Base-by-base conservation (phyloP, 2,797 vertebrate species). In the Salarias fasciatus region DNA sequence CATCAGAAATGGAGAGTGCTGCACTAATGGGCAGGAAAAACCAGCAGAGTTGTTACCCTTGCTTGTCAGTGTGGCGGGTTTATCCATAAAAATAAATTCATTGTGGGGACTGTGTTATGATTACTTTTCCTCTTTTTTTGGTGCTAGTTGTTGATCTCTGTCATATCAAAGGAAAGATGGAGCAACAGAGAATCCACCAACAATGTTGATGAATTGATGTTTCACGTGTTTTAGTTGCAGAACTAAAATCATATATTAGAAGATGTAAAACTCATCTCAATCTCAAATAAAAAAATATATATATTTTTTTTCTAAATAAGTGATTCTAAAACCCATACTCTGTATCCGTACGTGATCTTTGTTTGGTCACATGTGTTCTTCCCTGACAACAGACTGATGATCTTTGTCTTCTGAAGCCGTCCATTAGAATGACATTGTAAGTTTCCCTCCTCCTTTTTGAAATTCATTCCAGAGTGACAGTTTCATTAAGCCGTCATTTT, bases 391-490 rank as follows among this genome's bases (percentile, higher is more conserved):
- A 24, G 3, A 24, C 2, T 24, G 18, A 24, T 18, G 24, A 24
- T 24, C 18, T 24, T 24, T 18, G 18, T 24, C 18, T 2, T 13
- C 41, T 6, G 56, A 36, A 59, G 53, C 36, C 18, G 18, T 30
- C 31, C 14, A 11, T 11, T 37, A 47, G 37, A 69, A 30, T 31
- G 1, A 35, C 15, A 9, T 68, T 58, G 52, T n/a, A 60, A 14
- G 40, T 50, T 75, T 14, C 41, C 10, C 12, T 47, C 14, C 11
- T 67, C 24, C 13, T 37, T 78, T 84, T 79, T 71, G 75, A 79
- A 86, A 80, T 73, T 77, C 77, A 89, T 87, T 87, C 79, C 90
- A 86, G 86, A 80, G 72, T 91, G 88, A 89, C 85, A 90, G 82
- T 82, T 82, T 78, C 63, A 85, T 86, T 77, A 69, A 81, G 69